phyloP scores from a whole-genome alignment of 2,888 invertebrate species.

The Clivina fossor region DNA sequence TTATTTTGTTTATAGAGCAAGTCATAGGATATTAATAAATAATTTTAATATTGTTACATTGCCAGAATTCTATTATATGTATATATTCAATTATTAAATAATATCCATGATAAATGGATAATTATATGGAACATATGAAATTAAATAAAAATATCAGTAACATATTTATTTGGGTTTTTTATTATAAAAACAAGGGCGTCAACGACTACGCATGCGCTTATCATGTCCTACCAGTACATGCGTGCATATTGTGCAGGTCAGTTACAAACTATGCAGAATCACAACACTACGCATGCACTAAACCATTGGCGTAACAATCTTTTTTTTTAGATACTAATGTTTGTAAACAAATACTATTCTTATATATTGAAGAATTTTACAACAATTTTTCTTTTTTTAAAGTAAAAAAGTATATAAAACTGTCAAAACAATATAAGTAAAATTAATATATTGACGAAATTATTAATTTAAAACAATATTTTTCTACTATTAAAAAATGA shows the following conservation, averaged over 20 bases:
- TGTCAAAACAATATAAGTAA: neutral
- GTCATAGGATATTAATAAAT: too few relatives aligned
- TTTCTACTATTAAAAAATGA: neutral
- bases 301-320: conserved; percentile 10
- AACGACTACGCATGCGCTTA: conserved; percentile 19
- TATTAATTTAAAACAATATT: neutral
- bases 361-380: neutral
- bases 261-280: conserved; percentile 16
- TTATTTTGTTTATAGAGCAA: too few relatives aligned
- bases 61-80: too few relatives aligned
- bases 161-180: too few relatives aligned
- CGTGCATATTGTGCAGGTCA: conserved; percentile 27
- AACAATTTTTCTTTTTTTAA: neutral
- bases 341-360: neutral
- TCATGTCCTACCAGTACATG: conserved; percentile 13
- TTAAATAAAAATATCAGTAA: too few relatives aligned
- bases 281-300: conserved; percentile 26
- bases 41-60: too few relatives aligned
- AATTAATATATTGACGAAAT: too few relatives aligned
- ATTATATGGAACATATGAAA: too few relatives aligned
- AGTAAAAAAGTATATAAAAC: neutral
- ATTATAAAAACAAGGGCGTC: conserved; percentile 22
- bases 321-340: too few relatives aligned
- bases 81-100: too few relatives aligned
- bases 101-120: too few relatives aligned